These are phyloP conservation scores for Noctua comes DNA, from an alignment of 2,888 invertebrate species.

Conservation along the genomic window DNA sequence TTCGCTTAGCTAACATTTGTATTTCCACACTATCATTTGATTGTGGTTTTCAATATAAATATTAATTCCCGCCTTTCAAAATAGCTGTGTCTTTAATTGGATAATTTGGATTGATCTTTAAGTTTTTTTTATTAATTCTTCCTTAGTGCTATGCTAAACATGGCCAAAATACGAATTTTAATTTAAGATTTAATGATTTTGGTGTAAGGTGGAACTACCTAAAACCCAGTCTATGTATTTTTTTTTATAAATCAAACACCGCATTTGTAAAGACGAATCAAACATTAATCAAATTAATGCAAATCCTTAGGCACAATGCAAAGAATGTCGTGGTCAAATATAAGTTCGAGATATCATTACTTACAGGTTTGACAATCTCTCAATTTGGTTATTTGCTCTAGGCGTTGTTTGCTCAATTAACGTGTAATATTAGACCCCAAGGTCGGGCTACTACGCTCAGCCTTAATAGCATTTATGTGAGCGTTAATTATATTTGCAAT, in stretches of 20 bases:
- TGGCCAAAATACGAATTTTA: background rate
- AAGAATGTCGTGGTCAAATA: constrained; percentile 46
- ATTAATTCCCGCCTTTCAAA: background rate
- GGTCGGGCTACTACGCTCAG: constrained; percentile 63
- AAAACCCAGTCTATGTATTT: background rate
- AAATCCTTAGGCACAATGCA: constrained; percentile 22
- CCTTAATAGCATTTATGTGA: constrained; percentile 63
- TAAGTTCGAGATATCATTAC: constrained; percentile 36
- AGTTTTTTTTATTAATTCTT: background rate
- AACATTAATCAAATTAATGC: constrained; percentile 40
- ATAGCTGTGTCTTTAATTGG: background rate
- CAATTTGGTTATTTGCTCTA: constrained; percentile 46
- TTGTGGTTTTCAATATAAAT: constrained; percentile 7
- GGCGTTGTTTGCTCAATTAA: constrained; percentile 66
- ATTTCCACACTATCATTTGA: constrained; percentile 29
- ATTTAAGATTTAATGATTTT: background rate
- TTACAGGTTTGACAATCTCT: constrained; percentile 50
- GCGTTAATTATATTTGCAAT: constrained; percentile 69
- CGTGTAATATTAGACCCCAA: constrained; percentile 64
- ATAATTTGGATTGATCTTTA: background rate
- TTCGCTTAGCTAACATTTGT: constrained; percentile 5
- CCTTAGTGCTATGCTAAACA: background rate
- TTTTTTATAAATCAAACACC: background rate
- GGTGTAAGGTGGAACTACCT: background rate
- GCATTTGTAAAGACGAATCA: constrained; percentile 1